Conservation (phyloP, 64 coral and sea anemone species). For the Hydrozoanthus tunicans region DNA sequence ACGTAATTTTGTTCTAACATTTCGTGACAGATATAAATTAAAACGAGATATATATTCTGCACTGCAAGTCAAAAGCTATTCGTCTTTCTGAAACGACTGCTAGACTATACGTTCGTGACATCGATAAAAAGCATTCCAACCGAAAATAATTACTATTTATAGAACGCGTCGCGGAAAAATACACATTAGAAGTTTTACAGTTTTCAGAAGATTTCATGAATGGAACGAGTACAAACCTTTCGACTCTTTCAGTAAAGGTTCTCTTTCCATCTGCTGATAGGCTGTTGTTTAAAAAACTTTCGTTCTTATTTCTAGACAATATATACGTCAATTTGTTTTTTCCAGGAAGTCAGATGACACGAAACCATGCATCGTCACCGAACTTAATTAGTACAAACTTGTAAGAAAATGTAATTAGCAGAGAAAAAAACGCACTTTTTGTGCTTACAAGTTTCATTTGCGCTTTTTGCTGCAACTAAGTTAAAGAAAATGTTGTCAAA, state of each 20-base stretch:
- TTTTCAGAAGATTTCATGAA: not conserved
- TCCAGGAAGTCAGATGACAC: not conserved
- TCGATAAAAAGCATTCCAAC: too few species aligned
- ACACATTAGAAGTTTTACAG: not conserved
- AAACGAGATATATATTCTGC: too few species aligned
- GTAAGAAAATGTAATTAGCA: too few species aligned
- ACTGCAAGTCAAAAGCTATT: too few species aligned
- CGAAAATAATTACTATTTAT: not conserved
- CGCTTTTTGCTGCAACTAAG: not conserved
- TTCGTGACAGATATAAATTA: too few species aligned
- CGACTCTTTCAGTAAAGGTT: slow-evolving; percentile 18
- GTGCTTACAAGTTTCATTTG: too few species aligned
- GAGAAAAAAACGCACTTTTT: too few species aligned
- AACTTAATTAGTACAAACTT: too few species aligned
- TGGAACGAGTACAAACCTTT: slow-evolving; percentile 9
- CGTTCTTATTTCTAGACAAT: not conserved
- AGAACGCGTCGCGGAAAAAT: not conserved
- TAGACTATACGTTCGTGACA: too few species aligned
- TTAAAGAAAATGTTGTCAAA: not conserved
- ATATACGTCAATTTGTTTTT: not conserved
- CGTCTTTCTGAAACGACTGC: too few species aligned
- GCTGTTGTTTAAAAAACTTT: not conserved
- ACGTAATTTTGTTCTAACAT: too few species aligned
- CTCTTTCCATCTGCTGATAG: not conserved
- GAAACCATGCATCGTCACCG: too few species aligned